These are phyloP conservation scores for Sebastes cheni DNA, from an alignment of 2,797 vertebrate species.

Conservation along the genomic window DNA sequence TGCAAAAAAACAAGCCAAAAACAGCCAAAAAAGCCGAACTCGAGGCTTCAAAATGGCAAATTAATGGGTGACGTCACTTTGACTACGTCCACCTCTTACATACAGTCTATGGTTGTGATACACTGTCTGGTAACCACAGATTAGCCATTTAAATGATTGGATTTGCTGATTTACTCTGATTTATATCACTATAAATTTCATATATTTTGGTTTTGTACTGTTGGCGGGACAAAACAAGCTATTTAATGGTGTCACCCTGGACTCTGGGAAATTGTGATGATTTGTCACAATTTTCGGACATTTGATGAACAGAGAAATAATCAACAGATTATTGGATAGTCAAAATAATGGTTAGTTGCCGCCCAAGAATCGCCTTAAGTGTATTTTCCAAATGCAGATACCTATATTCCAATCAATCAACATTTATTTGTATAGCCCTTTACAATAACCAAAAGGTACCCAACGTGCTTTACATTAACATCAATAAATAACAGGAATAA, in stretches of 20 bases:
- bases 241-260: neutral
- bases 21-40: no score
- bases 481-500: no score
- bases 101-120: neutral
- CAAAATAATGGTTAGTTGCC: no score
- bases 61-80: no score
- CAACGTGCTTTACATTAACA: rapidly evolving
- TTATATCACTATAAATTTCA: neutral
- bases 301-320: neutral
- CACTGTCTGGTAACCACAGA: neutral
- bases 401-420: neutral
- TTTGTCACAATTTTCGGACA: neutral
- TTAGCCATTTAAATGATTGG: no score
- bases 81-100: no score
- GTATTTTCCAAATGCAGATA: neutral
- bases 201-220: no score
- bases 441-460: no score
- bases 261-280: neutral
- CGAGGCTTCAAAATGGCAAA: no score
- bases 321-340: neutral
- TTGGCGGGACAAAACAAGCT: neutral
- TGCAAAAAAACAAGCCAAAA: no score
- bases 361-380: neutral
- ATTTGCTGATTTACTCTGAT: neutral
- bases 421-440: no score